phyloP scores from a whole-genome alignment of 2,888 invertebrate genomes.

The Eristalinus sepulchralis region DNA sequence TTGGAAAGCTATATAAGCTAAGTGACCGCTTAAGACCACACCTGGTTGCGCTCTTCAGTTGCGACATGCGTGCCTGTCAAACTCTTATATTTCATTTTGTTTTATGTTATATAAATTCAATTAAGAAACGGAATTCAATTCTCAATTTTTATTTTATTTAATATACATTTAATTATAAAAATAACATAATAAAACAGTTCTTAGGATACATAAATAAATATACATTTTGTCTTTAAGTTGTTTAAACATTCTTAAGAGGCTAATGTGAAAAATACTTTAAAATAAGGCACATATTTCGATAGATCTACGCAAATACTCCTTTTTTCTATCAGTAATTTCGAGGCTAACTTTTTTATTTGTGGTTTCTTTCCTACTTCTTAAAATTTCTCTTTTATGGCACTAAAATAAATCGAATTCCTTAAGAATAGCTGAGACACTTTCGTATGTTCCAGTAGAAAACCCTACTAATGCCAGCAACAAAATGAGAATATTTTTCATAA shows the following conservation, averaged over 20 bases:
- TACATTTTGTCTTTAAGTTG: background rate
- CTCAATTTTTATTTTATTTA: too few relatives aligned
- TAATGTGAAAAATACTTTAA: background rate
- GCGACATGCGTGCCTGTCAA: too few relatives aligned
- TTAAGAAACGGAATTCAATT: too few relatives aligned
- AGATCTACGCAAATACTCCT: background rate
- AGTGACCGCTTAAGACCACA: too few relatives aligned
- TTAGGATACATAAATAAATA: background rate
- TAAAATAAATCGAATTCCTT: constrained; percentile 61
- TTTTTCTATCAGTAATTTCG: background rate
- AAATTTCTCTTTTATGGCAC: too few relatives aligned
- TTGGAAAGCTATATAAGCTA: too few relatives aligned
- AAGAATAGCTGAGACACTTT: constrained; percentile 85
- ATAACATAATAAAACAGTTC: background rate
- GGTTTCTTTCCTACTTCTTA: too few relatives aligned
- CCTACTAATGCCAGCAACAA: constrained; percentile 87
- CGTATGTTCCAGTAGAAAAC: constrained; percentile 88
- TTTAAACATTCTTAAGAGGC: background rate
- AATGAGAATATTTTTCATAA: constrained; percentile 85
- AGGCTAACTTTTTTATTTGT: too few relatives aligned
- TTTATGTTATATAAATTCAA: too few relatives aligned
- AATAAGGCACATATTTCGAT: background rate
- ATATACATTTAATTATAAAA: too few relatives aligned
- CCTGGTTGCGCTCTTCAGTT: too few relatives aligned
- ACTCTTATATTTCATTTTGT: too few relatives aligned